phyloP scores from a whole-genome alignment of 2,888 invertebrate species.

The Drosophila acutilabella region DNA sequence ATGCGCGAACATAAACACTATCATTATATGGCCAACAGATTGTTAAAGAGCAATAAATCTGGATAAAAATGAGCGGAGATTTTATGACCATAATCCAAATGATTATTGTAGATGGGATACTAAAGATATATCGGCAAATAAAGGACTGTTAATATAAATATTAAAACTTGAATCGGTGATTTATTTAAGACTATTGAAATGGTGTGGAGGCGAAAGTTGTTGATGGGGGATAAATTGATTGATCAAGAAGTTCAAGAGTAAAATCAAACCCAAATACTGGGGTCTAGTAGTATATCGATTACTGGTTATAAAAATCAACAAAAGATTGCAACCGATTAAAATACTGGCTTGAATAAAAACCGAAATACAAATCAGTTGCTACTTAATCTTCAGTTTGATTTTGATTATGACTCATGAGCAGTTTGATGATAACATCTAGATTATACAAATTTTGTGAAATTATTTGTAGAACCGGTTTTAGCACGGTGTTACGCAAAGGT shows the following conservation, averaged over 20 bases:
- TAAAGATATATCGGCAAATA: slow-evolving; percentile 14
- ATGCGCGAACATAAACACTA: slow-evolving; percentile 3
- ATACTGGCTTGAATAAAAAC: no score
- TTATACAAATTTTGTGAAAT: slow-evolving; percentile 1
- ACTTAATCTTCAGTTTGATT: not conserved
- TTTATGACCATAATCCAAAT: slow-evolving; percentile 6
- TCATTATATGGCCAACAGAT: slow-evolving; percentile 6
- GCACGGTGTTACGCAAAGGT: not conserved
- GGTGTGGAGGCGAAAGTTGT: no score
- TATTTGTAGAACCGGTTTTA: not conserved
- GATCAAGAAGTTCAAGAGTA: no score
- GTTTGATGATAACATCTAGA: not conserved
- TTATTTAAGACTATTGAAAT: no score
- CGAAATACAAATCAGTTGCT: no score
- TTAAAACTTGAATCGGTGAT: not conserved
- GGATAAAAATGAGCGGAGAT: not conserved
- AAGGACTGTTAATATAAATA: slow-evolving; percentile 25
- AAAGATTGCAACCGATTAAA: no score
- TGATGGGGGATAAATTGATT: no score
- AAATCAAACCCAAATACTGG: no score
- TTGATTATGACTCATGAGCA: slow-evolving; percentile 6
- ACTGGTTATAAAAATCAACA: no score
- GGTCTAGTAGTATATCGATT: no score
- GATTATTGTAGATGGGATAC: slow-evolving; percentile 8
- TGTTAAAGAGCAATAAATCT: slow-evolving; percentile 1